Base-by-base conservation (phyloP, 2,888 invertebrate genomes). In the Platycheirus rosarum region DNA sequence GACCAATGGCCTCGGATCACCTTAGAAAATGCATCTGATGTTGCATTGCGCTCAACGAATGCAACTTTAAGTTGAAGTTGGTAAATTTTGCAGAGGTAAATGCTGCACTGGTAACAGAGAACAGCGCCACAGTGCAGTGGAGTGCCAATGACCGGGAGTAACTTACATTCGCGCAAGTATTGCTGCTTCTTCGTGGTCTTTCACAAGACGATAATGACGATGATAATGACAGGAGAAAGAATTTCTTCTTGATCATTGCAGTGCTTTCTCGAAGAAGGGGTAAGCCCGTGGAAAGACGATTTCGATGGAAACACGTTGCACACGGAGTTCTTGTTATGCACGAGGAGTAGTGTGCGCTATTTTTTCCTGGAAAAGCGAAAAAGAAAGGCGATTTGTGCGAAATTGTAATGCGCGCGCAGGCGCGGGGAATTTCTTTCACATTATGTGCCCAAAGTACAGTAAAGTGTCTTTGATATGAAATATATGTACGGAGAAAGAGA, bases 131-230 rank as follows among this genome's bases (percentile, higher is more conserved):
- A 40, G 51, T 70, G 57, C n/a, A n/a, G n/a, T n/a, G 14, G n/a
- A 51, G 49, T 87, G 89, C 86, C 89, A 90, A 90, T 88, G 90
- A 90, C 90, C 90, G 90, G 88, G 85, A 90, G 90, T 90, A 89
- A 87, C 90, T 89, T 90, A 90, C 90, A 89, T 90, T 89, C 88
- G 87, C 88, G 13, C 48, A 14, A 11, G n/a, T 88, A 88, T 26
- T 55, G 29, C 66, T 55, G 55, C 63, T 55, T 82, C 82, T 77
- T 82, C 71, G 55, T 65, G 46, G 75, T 79, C 69, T 65, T 70
- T 44, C 32, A 57, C 53, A 71, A 37, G 51, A 66, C 44, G 48
- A 76, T 63, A 40, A 79, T 60, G 62, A 76, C 62, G 62, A 82
- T 82, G 53, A 71, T 80, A 65, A 74, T 57, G 80, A 77, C 65